Base-by-base conservation (phyloP, 2,888 invertebrate genomes). In the Nomada fucata region DNA sequence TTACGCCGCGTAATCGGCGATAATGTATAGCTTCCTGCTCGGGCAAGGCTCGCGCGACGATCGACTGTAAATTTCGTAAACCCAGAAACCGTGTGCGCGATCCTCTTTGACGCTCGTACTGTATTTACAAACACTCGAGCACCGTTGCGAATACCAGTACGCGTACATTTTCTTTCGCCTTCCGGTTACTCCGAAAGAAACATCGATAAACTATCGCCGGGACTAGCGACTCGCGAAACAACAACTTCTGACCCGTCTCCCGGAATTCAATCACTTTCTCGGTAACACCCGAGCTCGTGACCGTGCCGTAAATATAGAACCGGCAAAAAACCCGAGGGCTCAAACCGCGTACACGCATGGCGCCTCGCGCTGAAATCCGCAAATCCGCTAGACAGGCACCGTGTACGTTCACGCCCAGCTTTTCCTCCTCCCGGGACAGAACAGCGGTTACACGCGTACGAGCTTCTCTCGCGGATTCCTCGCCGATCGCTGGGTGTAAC, bases 11-110 rank as follows among this genome's bases (percentile, higher is more conserved):
- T 60, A 72, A 79, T 65, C 68, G 69, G 53, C 76, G 81, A 86
- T 85, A 86, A 76, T 50, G 76, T 76, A 80, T 79, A 75, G 60
- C 71, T 85, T 68, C 60, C 68, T 69, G 44, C 26, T 69, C 11
- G 26, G 29, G 10, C 64, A 23, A 13, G 59, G n/a, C 15, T 63
- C 23, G 26, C 55, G 20, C 52, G 23, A 10, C 5, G 20, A 61
- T 53, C 47, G 29, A 23, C n/a, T n/a, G n/a, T n/a, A 64, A 50
- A 64, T 53, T 76, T 68, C 29, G 13, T 13, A 44, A 50, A 63
- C 53, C 64, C 47, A 42, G 59, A 36, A 23, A 44, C n/a, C 20
- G 15, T 23, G 5, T 15, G 15, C 10, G 5, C 13, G 18, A 1
- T 7, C 36, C 36, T 7, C 36, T 4, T 1, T 3, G 10, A 20